Evolutionary conservation across 2,888 invertebrate species (phyloP).

Genomic region (Ceramica pisi): DNA sequence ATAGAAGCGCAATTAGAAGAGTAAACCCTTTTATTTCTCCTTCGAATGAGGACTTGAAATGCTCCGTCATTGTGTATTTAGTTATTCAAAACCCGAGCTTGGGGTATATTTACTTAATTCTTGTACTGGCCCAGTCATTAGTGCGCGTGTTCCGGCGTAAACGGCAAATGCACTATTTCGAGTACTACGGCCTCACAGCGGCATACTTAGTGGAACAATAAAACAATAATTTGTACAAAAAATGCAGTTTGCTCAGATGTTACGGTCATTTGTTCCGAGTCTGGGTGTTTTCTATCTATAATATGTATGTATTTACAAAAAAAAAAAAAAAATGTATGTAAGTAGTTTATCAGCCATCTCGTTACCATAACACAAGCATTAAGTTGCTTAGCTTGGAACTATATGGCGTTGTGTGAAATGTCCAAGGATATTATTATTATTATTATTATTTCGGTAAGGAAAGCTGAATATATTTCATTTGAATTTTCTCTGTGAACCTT

Average conservation of each 20-base stretch:
- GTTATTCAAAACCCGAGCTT: constrained; percentile 23
- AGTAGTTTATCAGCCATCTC: no score
- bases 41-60: not conserved
- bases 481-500: constrained; percentile 15
- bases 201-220: constrained; percentile 53
- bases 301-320: no score
- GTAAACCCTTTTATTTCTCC: not conserved
- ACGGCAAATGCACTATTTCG: constrained; percentile 56
- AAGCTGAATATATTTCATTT: constrained; percentile 31
- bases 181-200: constrained; percentile 43
- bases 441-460: constrained; percentile 27
- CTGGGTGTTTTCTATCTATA: no score
- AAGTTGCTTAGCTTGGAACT: no score
- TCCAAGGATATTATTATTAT: no score
- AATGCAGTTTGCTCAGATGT: constrained; percentile 49
- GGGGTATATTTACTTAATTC: constrained; percentile 50
- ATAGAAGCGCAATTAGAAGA: constrained; percentile 21
- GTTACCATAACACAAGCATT: no score
- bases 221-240: constrained; percentile 59
- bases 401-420: no score
- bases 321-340: no score
- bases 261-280: no score
- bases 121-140: constrained; percentile 55
- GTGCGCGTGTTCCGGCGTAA: constrained; percentile 49
- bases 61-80: constrained; percentile 26